Percentiles rank a stretch among this genome's conserved stretches.
Evolutionary conservation across 2,113 vertebrate genomes (phyloP).

Genomic region (Cariama cristata): DNA sequence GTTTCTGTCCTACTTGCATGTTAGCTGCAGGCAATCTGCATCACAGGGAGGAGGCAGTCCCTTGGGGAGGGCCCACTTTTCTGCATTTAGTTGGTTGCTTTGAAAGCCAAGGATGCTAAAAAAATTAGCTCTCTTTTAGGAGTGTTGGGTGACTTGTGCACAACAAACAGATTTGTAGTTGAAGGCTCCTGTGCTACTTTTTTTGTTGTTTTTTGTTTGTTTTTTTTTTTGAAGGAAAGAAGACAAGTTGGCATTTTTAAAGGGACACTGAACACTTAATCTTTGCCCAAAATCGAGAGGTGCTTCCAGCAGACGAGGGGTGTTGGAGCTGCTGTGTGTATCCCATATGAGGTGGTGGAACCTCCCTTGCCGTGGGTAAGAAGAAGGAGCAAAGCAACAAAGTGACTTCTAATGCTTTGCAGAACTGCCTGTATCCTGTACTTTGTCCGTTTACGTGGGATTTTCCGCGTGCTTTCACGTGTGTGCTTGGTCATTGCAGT

Average conservation of each 20-base stretch:
- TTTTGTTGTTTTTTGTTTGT: not conserved
- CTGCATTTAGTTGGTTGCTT: constrained; percentile 60
- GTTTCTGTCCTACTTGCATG: constrained; percentile 58
- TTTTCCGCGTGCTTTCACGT: fast-evolving
- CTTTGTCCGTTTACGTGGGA: not conserved
- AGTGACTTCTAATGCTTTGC: not conserved
- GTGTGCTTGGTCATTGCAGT: fast-evolving
- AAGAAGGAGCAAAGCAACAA: not conserved
- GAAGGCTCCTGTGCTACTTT: not conserved
- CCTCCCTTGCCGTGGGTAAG: not conserved
- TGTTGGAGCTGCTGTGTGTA: not conserved
- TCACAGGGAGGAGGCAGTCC: constrained; percentile 43
- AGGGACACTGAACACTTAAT: not conserved
- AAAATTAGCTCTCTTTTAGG: constrained; percentile 59
- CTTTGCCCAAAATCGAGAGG: not conserved
- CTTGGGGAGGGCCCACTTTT: constrained; percentile 42
- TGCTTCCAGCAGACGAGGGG: not conserved
- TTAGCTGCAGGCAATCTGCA: constrained; percentile 71
- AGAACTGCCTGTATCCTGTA: not conserved
- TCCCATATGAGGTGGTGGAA: not conserved
- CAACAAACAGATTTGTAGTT: not conserved
- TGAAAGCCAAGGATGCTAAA: constrained; percentile 57
- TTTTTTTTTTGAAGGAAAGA: not conserved
- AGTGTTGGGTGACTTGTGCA: constrained; percentile 10
- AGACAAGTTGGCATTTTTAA: constrained; percentile 23